Evolutionary conservation across 2,888 invertebrate genomes (phyloP), one percentile per base, ranked within the genome.

Genomic region (Melieria omissa): DNA sequence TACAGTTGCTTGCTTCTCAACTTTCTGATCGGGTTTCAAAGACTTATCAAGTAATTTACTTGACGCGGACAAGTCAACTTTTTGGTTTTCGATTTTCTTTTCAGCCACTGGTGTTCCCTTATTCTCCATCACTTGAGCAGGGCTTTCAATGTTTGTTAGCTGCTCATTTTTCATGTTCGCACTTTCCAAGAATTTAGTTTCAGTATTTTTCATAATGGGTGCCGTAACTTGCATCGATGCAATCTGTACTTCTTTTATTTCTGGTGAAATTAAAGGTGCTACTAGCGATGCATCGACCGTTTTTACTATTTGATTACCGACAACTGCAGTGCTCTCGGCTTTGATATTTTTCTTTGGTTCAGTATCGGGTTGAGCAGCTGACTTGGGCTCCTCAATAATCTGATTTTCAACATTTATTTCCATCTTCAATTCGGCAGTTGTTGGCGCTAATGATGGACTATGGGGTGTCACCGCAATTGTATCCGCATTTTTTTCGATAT

Each of bases 21-120:
- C 29, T 29, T 29, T 29, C 29, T 47, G 49, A 57, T 68, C 55
- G 52, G 45, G 45, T 10, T 45, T 42, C 7, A 16, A 8, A n/a
- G 49, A 55, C 12, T 58, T 57, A 29, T 41, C 7, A 46, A 47
- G 46, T 12, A 12, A 9, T 63, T 54, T 52, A 41, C 68, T 57
- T 3, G 72, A 7, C 73, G 61, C 29, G 2, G 29, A 3, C 29
- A 29, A 9, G 66, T 73, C 47, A 42, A 29, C 12, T 41, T 29
- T 44, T n/a, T 14, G 16, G 47, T 9, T 60, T 62, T 41, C 44
- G 10, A 71, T 60, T 12, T 67, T 52, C 73, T 62, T 73, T 52
- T 45, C 69, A 41, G 16, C n/a, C 16, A 57, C 14, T 62, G 68
- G 44, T 74, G 76, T 58, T 78, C 78, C 9, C 8, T 44, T n/a